Percentiles rank a stretch among this genome's conserved stretches.
These are phyloP conservation scores for Eutrigla gurnardus DNA, from an alignment of 2,797 vertebrate species.

Conservation along the genomic window DNA sequence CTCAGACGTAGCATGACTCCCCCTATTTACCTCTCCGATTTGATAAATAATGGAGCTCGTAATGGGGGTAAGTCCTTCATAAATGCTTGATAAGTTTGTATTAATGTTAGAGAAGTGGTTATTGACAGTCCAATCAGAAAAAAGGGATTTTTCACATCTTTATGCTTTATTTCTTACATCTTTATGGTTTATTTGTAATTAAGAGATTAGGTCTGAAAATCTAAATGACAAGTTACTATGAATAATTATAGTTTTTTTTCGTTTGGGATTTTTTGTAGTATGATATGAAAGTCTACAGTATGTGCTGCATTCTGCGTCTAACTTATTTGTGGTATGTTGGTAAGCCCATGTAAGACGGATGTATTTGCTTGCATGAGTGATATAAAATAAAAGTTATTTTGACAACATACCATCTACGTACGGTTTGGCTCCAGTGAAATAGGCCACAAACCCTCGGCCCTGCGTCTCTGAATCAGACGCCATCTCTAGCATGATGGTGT, in stretches of 20 bases:
- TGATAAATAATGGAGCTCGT: background rate
- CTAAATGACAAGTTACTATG: background rate
- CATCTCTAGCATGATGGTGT: constrained; percentile 91
- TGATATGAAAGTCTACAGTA: background rate
- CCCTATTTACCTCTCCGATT: background rate
- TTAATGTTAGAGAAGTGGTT: background rate
- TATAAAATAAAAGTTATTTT: background rate
- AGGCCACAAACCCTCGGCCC: constrained; percentile 89
- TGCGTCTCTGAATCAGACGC: constrained; percentile 84
- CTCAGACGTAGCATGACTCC: background rate
- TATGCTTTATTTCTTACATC: background rate
- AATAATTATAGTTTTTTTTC: background rate
- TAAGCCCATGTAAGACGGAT: background rate
- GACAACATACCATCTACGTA: constrained; percentile 81
- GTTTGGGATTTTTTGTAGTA: background rate
- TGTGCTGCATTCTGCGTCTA: background rate
- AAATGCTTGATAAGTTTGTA: background rate
- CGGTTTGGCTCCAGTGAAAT: constrained; percentile 85
- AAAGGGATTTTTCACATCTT: background rate
- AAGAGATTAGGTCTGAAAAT: background rate
- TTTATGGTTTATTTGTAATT: background rate
- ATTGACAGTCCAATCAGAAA: background rate
- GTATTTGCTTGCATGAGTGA: background rate
- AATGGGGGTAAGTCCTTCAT: background rate
- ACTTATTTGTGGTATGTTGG: background rate